A percentile compares a stretch with the other conserved stretches of the same genome.
Conservation (phyloP, 2,797 vertebrate genomes). For the Clarias laeviceps region DNA sequence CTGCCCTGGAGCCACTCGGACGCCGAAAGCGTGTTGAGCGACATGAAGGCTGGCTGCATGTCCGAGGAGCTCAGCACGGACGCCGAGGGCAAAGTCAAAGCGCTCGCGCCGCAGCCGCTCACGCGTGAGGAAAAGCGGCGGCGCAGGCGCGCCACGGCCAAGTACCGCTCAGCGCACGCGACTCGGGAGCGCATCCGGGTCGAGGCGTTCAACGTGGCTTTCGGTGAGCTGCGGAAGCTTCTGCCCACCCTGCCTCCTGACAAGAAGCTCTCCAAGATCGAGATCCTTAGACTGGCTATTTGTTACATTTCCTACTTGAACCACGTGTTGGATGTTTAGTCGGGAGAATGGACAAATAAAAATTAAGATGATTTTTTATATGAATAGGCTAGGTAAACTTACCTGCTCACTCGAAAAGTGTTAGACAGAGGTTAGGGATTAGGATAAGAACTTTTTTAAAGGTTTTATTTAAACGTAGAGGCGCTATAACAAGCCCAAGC, state of each 20-base stretch:
- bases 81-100: constrained; percentile 72
- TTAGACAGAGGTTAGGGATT: constrained; percentile 42
- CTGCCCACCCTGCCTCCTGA: constrained; percentile 84
- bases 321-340: constrained; percentile 81
- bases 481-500: background rate
- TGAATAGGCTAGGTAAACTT: background rate
- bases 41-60: constrained; percentile 80
- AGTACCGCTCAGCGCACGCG: constrained; percentile 84
- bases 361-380: background rate
- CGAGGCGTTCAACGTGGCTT: constrained; percentile 84
- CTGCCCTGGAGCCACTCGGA: constrained; percentile 80
- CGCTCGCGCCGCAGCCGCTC: constrained; percentile 80
- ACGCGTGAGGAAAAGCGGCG: constrained; percentile 84
- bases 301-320: constrained; percentile 87
- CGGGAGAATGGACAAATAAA: background rate
- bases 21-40: constrained; percentile 81
- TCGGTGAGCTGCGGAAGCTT: constrained; percentile 79
- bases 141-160: constrained; percentile 78
- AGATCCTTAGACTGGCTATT: constrained; percentile 84
- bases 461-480: constrained; percentile 28
- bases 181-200: constrained; percentile 83
- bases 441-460: constrained; percentile 9
- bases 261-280: constrained; percentile 86
- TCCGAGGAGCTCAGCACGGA: constrained; percentile 82
- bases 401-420: constrained; percentile 36